phyloP scores from a whole-genome alignment of 2,113 vertebrate species.

The Gasterosteus nipponicus region DNA sequence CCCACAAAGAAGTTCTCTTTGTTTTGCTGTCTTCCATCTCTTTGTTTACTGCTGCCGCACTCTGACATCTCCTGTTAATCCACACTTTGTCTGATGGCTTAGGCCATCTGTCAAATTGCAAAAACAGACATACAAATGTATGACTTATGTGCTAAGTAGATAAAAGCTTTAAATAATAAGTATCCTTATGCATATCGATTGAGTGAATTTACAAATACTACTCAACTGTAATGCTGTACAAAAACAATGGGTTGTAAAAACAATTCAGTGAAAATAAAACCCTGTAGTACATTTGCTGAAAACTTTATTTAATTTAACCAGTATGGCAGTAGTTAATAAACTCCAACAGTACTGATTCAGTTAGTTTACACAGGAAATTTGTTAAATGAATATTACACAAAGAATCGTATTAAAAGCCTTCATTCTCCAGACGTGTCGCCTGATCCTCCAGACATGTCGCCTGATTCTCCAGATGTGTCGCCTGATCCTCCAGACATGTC shows the following conservation, averaged over 20 bases:
- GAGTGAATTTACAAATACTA: constrained; percentile 5
- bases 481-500: not conserved
- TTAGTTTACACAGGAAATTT: constrained; percentile 10
- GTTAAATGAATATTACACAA: not conserved
- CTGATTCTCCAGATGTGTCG: too few species aligned
- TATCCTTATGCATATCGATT: constrained; percentile 7
- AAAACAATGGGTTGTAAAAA: constrained; percentile 13
- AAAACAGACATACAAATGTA: not conserved
- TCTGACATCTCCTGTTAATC: not conserved
- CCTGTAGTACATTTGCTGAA: constrained; percentile 26
- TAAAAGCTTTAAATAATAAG: not conserved
- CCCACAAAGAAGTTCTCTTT: not conserved
- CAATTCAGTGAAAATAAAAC: constrained; percentile 68
- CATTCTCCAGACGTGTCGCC: not conserved
- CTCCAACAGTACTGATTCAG: not conserved
- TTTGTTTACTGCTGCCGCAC: not conserved
- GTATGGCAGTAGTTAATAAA: not conserved
- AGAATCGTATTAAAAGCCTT: not conserved
- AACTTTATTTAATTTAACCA: constrained; percentile 42
- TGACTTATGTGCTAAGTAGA: constrained; percentile 2
- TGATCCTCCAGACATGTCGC: not conserved
- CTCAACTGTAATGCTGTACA: constrained; percentile 27
- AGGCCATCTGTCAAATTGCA: fast-evolving
- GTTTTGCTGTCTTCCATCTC: not conserved
- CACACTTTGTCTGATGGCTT: not conserved